These are phyloP conservation scores for Columba guinea DNA, from an alignment of 2,797 vertebrate species.

Conservation along the genomic window DNA sequence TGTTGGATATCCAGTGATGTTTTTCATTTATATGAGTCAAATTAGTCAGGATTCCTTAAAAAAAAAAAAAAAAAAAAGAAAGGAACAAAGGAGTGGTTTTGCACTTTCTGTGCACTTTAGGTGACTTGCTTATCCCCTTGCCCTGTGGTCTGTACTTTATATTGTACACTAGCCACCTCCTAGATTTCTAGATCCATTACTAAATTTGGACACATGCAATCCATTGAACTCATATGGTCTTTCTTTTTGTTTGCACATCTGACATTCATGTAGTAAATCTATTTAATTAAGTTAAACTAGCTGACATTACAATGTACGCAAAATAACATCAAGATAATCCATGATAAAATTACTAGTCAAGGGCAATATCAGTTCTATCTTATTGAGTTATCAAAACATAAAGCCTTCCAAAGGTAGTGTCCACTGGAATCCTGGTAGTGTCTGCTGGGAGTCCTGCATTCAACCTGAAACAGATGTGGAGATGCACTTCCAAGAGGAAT, in stretches of 20 bases:
- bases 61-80: neutral
- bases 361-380: neutral
- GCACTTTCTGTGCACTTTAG: neutral
- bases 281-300: neutral
- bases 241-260: neutral
- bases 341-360: neutral
- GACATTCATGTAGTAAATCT: neutral
- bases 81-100: neutral
- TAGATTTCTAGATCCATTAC: neutral
- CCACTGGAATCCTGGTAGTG: neutral
- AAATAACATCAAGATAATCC: neutral
- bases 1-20: neutral
- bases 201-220: neutral
- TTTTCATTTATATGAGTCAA: neutral
- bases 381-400: neutral
- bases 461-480: neutral
- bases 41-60: neutral
- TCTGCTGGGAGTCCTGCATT: neutral
- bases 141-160: neutral
- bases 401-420: neutral
- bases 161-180: neutral
- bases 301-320: neutral
- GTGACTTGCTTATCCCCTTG: neutral
- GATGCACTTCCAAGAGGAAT: neutral
- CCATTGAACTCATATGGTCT: neutral